phyloP scores from a whole-genome alignment of 2,888 invertebrate genomes.

The Cerastis leucographa region DNA sequence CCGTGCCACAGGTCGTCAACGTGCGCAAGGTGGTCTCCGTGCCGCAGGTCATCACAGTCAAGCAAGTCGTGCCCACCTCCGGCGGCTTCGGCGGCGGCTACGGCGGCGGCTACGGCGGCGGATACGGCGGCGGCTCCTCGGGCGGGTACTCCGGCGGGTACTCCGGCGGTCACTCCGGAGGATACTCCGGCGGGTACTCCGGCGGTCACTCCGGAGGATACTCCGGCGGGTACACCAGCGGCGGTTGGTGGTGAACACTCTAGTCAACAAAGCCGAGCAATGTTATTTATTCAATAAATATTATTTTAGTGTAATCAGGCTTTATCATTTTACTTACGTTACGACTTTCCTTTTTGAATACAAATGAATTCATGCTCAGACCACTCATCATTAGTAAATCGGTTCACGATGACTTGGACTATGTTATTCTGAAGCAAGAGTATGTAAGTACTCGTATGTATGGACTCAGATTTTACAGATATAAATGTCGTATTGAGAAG shows the following conservation, averaged over 20 bases:
- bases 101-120: constrained; percentile 45
- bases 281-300: constrained; percentile 47
- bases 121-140: too few species aligned
- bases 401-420: neutral
- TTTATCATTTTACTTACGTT: neutral
- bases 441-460: neutral
- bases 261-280: constrained; percentile 32
- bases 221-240: constrained; percentile 42
- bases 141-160: constrained; percentile 40
- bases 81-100: constrained; percentile 49
- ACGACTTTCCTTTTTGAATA: neutral
- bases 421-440: neutral
- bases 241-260: constrained; percentile 65
- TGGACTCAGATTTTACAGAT: too few species aligned
- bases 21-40: constrained; percentile 78
- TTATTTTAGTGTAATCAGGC: neutral
- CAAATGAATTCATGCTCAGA: neutral
- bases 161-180: constrained; percentile 42
- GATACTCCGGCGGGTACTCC: constrained; percentile 22
- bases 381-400: neutral
- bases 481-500: too few species aligned
- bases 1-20: constrained; percentile 73
- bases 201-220: constrained; percentile 27
- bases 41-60: constrained; percentile 78
- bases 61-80: constrained; percentile 69